Base-by-base conservation (phyloP, 2,888 invertebrate genomes). In the Polydrusus cervinus region DNA sequence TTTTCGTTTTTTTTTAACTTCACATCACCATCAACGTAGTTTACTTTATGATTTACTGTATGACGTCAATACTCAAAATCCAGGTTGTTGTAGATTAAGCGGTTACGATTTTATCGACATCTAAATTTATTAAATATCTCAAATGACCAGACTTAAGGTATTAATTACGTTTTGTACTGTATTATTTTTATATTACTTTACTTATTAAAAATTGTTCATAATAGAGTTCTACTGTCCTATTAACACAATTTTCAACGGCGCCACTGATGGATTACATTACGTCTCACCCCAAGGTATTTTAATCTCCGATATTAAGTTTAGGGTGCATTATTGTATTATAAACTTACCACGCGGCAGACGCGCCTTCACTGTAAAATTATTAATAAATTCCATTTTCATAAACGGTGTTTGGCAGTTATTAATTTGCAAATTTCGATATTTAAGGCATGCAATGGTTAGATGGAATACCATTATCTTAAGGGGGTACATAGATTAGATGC, bases 301-400 rank as follows among this genome's bases (percentile, higher is more conserved):
- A 71, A 65, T 71, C 65, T 65, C 34, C 57, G 43, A 20, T 60
- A 67, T 75, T 61, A 65, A 71, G 71, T 74, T 70, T 78, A 75
- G 78, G 78, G 80, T 77, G 78, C 79, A 72, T 80, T 80, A 80
- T 78, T 78, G 77, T 79, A 80, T 80, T 79, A 78, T 74, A 78
- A 77, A 71, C 73, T 72, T 60, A 65, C 77, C 74, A 78, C 78
- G 64, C 77, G 74, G 70, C 77, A 77, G 79, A 77, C 75, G 79
- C 67, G 79, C 60, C 51, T 65, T 75, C 65, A 67, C 73, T 74
- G 78, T 78, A 79, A 78, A 79, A 79, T 78, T 78, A 79, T 79
- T 81, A 80, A 78, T 77, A 77, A 75, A 79, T 78, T 79, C 78
- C 77, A 53, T 71, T 75, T 78, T 79, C 74, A 75, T 78, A 76